These are phyloP conservation scores for Dyspetes luteomarginatus DNA, from an alignment of 2,888 invertebrate species.

Conservation along the genomic window DNA sequence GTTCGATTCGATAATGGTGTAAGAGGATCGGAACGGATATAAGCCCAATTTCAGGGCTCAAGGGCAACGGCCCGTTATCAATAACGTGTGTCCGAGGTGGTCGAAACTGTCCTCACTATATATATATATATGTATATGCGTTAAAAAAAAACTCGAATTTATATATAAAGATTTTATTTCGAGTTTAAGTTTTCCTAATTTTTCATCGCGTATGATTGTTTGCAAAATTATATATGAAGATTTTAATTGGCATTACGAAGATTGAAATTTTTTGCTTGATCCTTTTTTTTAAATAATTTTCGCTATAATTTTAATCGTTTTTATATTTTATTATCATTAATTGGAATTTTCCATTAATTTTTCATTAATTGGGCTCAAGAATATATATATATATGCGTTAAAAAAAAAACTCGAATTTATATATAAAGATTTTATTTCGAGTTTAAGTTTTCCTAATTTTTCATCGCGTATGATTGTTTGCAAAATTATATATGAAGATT, in stretches of 20 bases:
- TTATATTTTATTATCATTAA: too few species aligned
- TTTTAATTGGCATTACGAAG: not conserved
- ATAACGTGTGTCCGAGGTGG: constrained; percentile 12
- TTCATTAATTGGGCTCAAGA: too few species aligned
- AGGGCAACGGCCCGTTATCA: constrained; percentile 34
- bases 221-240: not conserved
- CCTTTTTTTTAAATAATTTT: not conserved
- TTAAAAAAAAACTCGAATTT: too few species aligned
- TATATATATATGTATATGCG: too few species aligned
- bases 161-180: not conserved
- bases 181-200: not conserved
- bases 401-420: too few species aligned
- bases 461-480: not conserved
- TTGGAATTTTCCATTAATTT: too few species aligned
- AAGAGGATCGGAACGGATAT: constrained; percentile 77
- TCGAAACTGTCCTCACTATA: not conserved
- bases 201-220: not conserved
- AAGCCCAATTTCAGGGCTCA: constrained; percentile 73
- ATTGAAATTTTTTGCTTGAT: not conserved
- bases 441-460: not conserved
- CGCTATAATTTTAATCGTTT: too few species aligned
- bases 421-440: not conserved
- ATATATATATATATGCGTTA: too few species aligned
- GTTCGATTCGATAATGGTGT: constrained; percentile 74
- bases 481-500: not conserved